A percentile compares a stretch with the other conserved stretches of the same genome.
phyloP scores from a whole-genome alignment of 2,113 vertebrate species.

The Butastur rufipennis region DNA sequence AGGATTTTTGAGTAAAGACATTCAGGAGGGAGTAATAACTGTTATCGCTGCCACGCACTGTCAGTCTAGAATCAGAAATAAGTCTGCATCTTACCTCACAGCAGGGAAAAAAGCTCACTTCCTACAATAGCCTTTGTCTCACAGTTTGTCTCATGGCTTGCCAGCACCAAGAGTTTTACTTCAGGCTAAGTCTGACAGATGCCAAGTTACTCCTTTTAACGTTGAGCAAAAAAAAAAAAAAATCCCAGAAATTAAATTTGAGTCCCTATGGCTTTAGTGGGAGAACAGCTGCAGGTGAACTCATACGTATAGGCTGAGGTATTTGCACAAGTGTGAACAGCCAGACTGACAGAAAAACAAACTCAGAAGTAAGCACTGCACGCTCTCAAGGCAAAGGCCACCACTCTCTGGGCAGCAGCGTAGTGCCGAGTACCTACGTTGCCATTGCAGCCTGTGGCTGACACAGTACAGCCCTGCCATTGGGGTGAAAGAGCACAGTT shows the following conservation, averaged over 20 bases:
- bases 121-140: background rate
- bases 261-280: background rate
- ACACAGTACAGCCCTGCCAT: background rate
- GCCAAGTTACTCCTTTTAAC: background rate
- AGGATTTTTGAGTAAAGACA: background rate
- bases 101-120: background rate
- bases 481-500: background rate
- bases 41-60: background rate
- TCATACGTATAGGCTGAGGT: accelerated
- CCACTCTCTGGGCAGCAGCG: accelerated
- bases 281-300: background rate
- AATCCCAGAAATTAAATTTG: background rate
- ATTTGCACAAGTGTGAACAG: background rate
- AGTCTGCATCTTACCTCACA: background rate
- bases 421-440: background rate
- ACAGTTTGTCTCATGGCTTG: background rate
- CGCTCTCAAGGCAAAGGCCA: background rate
- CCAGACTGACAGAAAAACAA: background rate
- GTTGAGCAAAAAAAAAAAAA: background rate
- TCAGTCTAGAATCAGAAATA: background rate
- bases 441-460: background rate
- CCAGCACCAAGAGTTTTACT: background rate
- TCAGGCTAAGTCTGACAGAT: background rate
- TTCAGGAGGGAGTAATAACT: background rate
- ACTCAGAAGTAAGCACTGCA: background rate